Base-by-base conservation (phyloP, 1,140 invertebrate genomes). In the Drosophila subobscura region DNA sequence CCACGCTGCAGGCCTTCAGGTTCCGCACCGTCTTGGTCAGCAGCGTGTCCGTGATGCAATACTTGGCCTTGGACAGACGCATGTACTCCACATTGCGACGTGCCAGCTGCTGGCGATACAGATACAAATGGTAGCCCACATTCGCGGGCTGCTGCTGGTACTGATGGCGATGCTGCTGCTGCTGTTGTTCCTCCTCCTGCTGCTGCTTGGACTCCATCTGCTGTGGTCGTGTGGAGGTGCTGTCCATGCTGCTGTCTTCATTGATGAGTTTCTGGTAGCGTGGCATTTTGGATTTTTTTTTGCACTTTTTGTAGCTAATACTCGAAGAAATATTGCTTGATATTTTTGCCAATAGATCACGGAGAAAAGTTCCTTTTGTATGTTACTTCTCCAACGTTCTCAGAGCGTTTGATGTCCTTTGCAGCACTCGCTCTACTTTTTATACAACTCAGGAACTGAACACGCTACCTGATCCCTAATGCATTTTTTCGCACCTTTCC, bases 41-140 rank as follows among this genome's bases (percentile, higher is more conserved):
- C 23, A 90, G 60, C 2, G 77, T 81, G 46, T 90, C 88, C 23
- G 88, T 90, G 37, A 90, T 88, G 33, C 74, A 78, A 55, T 90
- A 84, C 68, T 90, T 90, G 29, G 88, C 79, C 49, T 84, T 84
- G 25, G 83, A 75, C 40, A 90, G 44, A 23, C 88, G 71, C 50
- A 84, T 80, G 8, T 83, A 86, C 42, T 85, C 80, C 41, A 83
- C 76, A 10, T 90, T 80, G 33, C 72, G 70, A 14, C 80, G 88
- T 10, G 73, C 23, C 4, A 90, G 51, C 42, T 90, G 79, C 50
- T 90, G 73, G 7, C 88, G 77, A 49, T 88, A 77, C 60, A 88
- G 23, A 27, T 78, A 90, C 5, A 90, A 60, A 37, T 90, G 83
- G 55, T 90, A 90, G 23, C 68, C 77, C 12, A 90, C 79, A 25